Evolutionary conservation across 2,797 vertebrate genomes (phyloP), one percentile per base, ranked within the genome.

Genomic region (Threskiornis aethiopicus): DNA sequence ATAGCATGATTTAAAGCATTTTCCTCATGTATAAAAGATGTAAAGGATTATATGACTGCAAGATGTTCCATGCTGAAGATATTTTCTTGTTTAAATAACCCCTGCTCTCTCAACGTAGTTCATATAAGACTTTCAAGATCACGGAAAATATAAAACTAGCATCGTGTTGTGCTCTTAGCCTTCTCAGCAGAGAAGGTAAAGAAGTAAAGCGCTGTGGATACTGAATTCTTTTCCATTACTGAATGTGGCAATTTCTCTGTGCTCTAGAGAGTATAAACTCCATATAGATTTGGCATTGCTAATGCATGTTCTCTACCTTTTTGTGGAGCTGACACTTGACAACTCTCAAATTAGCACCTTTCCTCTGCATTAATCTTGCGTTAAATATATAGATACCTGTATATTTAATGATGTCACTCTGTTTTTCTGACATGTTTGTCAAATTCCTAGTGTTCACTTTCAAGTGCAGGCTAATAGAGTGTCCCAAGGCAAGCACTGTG

Each of bases 51-150:
- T 71, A 20, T 41, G 61, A 76, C 52, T 75, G 42, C 47, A 85
- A 55, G 75, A 22, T 37, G 4, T 65, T 92, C 89, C 28, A 16
- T 33, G 72, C 51, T 55, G 58, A 81, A 78, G 49, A 35, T 65
- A 66, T 62, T 87, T 89, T 84, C 65, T 66, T 91, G 28, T 78
- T 85, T 92, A 85, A 92, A 93, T 89, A 84, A 91, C 42, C 26
- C 24, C 28, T 42, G 6, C 31, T 78, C 16, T 81, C 61, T 87
- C 52, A 89, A 54, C 39, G 80, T 80, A 29, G 11, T 85, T 81
- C 28, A 51, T 82, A 65, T n/a, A 57, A 86, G 86, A 89, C 44
- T 80, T 93, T 54, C 10, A 67, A 71, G 57, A 72, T 55, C 22
- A 62, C 70, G 0, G 3, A 51, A 95, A 89, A 65, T 31, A 54